phyloP scores from a whole-genome alignment of 2,797 vertebrate genomes.

The Pelodytes ibericus region DNA sequence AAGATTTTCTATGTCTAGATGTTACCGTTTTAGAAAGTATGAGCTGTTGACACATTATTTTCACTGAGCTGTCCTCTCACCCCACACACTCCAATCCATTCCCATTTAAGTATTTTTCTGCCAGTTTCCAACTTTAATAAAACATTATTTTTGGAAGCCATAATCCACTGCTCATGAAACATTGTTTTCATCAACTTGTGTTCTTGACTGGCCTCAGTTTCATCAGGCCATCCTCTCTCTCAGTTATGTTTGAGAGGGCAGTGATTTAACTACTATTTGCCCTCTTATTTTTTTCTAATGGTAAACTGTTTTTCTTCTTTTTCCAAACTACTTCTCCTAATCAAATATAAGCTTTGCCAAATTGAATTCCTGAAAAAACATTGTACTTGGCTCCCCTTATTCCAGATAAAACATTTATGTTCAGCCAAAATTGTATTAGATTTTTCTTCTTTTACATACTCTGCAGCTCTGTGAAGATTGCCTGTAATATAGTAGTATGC shows the following conservation, averaged over 20 bases:
- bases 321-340: slow-evolving; percentile 57
- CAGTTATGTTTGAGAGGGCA: slow-evolving; percentile 6
- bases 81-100: slow-evolving; percentile 45
- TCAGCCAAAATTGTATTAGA: slow-evolving; percentile 25
- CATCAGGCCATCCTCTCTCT: slow-evolving; percentile 39
- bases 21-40: slow-evolving; percentile 6
- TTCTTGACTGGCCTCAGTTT: slow-evolving; percentile 56
- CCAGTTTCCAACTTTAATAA: slow-evolving; percentile 55
- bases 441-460: not conserved
- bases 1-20: not conserved
- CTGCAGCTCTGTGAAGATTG: not conserved
- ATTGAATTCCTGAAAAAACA: slow-evolving; percentile 59
- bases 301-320: slow-evolving; percentile 9
- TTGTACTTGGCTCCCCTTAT: slow-evolving; percentile 49
- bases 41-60: slow-evolving; percentile 60
- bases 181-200: slow-evolving; percentile 49
- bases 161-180: slow-evolving; percentile 51
- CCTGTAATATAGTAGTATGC: not conserved
- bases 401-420: slow-evolving; percentile 17
- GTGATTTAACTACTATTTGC: slow-evolving; percentile 16
- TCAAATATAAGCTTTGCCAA: slow-evolving; percentile 62
- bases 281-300: not conserved
- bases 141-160: slow-evolving; percentile 62
- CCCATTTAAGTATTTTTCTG: slow-evolving; percentile 60
- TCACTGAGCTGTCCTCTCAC: slow-evolving; percentile 54